Percentiles rank a stretch among this genome's conserved stretches.
Conservation (phyloP, 2,113 vertebrate genomes). For the Emydocephalus ijimae region DNA sequence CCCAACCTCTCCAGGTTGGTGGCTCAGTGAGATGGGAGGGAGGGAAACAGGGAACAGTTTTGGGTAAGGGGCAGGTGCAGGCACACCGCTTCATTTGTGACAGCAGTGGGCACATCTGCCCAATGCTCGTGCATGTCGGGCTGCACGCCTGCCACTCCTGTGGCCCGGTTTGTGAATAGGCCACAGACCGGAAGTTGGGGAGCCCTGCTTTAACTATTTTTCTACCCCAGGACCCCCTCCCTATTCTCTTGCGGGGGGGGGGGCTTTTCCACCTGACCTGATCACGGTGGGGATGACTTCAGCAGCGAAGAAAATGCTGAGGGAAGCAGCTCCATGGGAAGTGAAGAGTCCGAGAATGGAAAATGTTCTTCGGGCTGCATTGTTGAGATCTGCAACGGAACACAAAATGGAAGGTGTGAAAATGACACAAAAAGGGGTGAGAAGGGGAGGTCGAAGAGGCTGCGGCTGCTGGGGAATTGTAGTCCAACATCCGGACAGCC, state of each 20-base stretch:
- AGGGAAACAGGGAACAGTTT: too few species aligned
- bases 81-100: too few species aligned
- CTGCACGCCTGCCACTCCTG: too few species aligned
- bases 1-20: too few species aligned
- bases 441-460: not conserved
- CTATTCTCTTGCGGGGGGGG: not conserved
- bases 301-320: slow-evolving; percentile 82
- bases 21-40: too few species aligned
- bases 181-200: too few species aligned
- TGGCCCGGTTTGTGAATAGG: too few species aligned
- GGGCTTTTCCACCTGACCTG: slow-evolving; percentile 66
- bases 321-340: slow-evolving; percentile 80
- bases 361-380: slow-evolving; percentile 79
- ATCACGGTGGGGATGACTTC: slow-evolving; percentile 87
- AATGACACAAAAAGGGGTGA: not conserved
- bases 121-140: too few species aligned
- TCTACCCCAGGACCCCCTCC: not conserved
- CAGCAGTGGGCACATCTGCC: too few species aligned
- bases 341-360: slow-evolving; percentile 85
- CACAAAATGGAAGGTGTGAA: not conserved
- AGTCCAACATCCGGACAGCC: too few species aligned
- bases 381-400: slow-evolving; percentile 75
- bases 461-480: too few species aligned
- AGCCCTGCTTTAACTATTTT: not conserved
- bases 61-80: too few species aligned